Evolutionary conservation across 2,888 invertebrate genomes (phyloP).

Genomic region (Epirrhoe tristata): DNA sequence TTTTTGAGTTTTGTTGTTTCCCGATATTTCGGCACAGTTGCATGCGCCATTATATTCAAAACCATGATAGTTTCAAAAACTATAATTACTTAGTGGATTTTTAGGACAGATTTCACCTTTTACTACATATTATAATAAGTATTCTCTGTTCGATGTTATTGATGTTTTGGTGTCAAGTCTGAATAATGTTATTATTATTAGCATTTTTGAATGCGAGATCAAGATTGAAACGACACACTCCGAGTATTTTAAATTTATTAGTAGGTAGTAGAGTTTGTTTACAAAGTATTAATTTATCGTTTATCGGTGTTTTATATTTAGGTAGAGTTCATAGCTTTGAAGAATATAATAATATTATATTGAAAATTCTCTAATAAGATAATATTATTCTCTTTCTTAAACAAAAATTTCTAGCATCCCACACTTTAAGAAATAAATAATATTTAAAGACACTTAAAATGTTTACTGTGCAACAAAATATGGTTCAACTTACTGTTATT

Average conservation of each 20-base stretch:
- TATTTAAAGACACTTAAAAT: neutral
- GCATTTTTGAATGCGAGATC: neutral
- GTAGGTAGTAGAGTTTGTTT: neutral
- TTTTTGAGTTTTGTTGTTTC: too few relatives aligned
- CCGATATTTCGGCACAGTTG: too few relatives aligned
- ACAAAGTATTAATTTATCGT: neutral
- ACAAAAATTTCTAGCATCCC: too few relatives aligned
- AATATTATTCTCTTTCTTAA: too few relatives aligned
- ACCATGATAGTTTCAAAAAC: too few relatives aligned
- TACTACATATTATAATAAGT: too few relatives aligned
- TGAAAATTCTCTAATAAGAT: too few relatives aligned
- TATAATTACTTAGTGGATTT: too few relatives aligned
- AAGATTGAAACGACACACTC: neutral
- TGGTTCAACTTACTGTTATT: constrained; percentile 6
- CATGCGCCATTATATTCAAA: too few relatives aligned
- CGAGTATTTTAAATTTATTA: neutral
- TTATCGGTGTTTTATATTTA: too few relatives aligned
- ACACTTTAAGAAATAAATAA: neutral
- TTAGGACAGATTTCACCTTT: constrained; percentile 15
- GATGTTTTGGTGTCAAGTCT: constrained; percentile 15
- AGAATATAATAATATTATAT: too few relatives aligned
- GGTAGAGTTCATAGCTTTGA: too few relatives aligned
- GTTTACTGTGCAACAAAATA: constrained; percentile 1
- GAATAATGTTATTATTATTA: constrained; percentile 7
- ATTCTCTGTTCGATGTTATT: constrained; percentile 11